These are phyloP conservation scores for Triplophysa tibetana DNA, from an alignment of 2,113 vertebrate species.

Conservation along the genomic window DNA sequence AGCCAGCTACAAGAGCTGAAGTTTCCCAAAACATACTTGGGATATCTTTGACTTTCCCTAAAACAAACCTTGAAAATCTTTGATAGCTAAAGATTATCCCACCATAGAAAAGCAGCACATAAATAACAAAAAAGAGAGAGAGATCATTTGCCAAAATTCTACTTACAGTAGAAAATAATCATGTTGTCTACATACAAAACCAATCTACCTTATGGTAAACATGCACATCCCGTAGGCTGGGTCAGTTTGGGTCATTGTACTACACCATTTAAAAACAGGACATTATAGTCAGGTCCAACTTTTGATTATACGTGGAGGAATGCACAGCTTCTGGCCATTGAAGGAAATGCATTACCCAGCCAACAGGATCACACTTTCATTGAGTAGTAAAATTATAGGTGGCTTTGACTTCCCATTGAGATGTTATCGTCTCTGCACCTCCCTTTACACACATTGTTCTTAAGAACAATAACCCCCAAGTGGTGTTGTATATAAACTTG, in stretches of 20 bases:
- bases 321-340: constrained; percentile 15
- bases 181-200: not conserved
- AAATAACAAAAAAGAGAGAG: not conserved
- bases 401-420: constrained; percentile 44
- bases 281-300: not conserved
- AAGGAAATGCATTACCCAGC: constrained; percentile 32
- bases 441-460: constrained; percentile 34
- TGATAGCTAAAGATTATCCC: not conserved
- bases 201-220: not conserved
- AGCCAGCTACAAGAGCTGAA: not conserved
- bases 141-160: not conserved
- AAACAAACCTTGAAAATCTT: constrained; percentile 29
- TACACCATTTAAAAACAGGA: constrained; percentile 36
- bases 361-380: constrained; percentile 52
- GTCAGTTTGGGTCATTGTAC: not conserved
- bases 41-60: not conserved
- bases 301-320: constrained; percentile 32
- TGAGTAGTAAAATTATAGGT: constrained; percentile 29
- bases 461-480: constrained; percentile 43
- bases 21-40: constrained; percentile 12
- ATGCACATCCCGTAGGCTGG: not conserved
- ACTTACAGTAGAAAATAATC: not conserved
- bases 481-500: constrained; percentile 28
- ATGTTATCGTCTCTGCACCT: constrained; percentile 11
- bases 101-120: no score